Evolutionary conservation across 2,113 vertebrate genomes (phyloP).

Genomic region (Megalops atlanticus): DNA sequence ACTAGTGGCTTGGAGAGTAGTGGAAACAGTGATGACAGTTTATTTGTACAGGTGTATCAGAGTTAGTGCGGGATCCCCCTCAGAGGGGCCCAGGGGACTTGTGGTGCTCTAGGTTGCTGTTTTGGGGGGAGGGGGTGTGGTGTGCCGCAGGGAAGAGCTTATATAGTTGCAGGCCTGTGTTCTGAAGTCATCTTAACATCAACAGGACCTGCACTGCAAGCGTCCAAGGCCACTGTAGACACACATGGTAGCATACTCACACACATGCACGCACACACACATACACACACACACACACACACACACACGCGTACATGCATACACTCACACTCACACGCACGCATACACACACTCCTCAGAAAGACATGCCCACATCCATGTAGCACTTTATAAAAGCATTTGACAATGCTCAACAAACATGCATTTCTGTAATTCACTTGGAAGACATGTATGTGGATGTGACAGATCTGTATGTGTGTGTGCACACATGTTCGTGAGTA

Average conservation of each 20-base stretch:
- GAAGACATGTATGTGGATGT: background rate
- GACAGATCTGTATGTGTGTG: background rate
- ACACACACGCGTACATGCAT: constrained; percentile 17
- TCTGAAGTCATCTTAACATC: background rate
- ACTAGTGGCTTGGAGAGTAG: no score
- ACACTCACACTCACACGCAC: background rate
- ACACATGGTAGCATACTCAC: constrained; percentile 11
- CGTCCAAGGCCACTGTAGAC: background rate
- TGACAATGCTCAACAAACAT: no score
- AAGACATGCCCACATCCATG: background rate
- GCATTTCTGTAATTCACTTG: background rate
- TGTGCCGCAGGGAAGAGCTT: background rate
- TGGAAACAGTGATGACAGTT: no score
- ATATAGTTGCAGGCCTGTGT: background rate
- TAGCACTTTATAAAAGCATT: background rate
- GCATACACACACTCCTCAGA: background rate
- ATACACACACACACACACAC: constrained; percentile 25
- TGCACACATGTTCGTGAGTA: background rate
- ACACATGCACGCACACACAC: background rate
- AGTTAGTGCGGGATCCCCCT: no score
- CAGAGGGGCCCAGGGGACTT: no score
- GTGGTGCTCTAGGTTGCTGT: no score
- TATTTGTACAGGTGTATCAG: no score
- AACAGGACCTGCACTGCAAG: background rate
- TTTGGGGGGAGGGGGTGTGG: no score